phyloP scores from a whole-genome alignment of 2,797 vertebrate species.

The Myotis pilosus region DNA sequence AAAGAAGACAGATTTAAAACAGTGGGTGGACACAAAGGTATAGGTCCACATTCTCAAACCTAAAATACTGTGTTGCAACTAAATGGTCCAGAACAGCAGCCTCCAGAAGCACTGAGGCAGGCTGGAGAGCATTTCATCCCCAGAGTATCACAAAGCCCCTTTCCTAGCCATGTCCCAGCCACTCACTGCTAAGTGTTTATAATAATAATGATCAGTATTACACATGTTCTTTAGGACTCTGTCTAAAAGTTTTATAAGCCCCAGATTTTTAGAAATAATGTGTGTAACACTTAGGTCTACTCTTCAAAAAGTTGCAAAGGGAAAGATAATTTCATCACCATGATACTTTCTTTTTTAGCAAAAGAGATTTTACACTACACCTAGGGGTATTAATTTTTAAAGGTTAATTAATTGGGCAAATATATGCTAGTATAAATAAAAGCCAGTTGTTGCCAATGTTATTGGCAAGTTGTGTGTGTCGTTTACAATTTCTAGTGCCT shows the following conservation, averaged over 20 bases:
- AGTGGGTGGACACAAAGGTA: not conserved
- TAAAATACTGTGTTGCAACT: not conserved
- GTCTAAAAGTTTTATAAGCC: not conserved
- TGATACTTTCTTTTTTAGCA: not conserved
- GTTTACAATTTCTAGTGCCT: not conserved
- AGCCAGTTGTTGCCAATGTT: not conserved
- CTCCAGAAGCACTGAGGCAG: not conserved
- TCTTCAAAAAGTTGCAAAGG: not conserved
- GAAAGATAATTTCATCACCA: not conserved
- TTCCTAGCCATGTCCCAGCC: not conserved
- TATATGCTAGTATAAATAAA: not conserved
- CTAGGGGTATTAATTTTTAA: not conserved
- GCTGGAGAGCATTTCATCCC: not conserved
- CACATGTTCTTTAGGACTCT: not conserved
- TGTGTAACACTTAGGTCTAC: not conserved
- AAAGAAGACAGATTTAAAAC: not conserved
- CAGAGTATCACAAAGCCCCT: not conserved
- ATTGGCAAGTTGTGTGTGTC: not conserved
- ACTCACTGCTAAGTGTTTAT: not conserved
- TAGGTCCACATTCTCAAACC: not conserved
- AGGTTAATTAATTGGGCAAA: not conserved
- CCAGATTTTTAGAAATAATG: not conserved
- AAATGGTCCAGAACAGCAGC: not conserved
- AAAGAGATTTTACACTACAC: not conserved
- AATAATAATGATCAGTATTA: not conserved